Evolutionary conservation across 2,113 vertebrate species (phyloP).

Genomic region (Trochalopteron elliotii): DNA sequence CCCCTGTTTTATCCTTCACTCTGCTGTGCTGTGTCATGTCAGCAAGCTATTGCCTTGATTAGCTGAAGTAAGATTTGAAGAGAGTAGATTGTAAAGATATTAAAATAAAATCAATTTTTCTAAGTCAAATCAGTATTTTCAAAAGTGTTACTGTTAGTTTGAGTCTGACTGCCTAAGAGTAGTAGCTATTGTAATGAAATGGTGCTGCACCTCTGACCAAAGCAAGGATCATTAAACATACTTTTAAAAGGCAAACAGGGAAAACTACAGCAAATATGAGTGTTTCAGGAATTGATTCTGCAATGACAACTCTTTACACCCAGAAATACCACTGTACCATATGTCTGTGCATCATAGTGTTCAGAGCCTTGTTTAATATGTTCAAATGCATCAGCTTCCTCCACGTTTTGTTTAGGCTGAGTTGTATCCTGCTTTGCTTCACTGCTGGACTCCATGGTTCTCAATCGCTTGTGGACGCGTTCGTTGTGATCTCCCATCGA

Average conservation of each 20-base stretch:
- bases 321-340: slow-evolving; percentile 74
- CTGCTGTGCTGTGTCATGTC: neutral
- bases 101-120: neutral
- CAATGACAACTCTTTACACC: neutral
- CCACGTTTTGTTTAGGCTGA: slow-evolving; percentile 33
- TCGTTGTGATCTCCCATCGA: slow-evolving; percentile 86
- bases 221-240: neutral
- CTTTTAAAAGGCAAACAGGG: neutral
- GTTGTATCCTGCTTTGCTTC: slow-evolving; percentile 36
- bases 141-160: neutral
- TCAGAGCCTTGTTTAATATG: slow-evolving; percentile 83
- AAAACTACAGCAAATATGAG: neutral
- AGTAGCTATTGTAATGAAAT: neutral
- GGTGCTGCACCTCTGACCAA: neutral
- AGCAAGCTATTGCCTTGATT: neutral
- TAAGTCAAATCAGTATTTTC: neutral
- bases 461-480: slow-evolving; percentile 84
- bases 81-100: neutral
- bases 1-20: neutral
- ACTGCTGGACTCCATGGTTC: slow-evolving; percentile 78
- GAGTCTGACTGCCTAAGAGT: neutral
- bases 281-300: neutral
- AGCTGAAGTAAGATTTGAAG: neutral
- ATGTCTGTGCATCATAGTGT: slow-evolving; percentile 89
- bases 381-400: slow-evolving; percentile 88